A percentile compares a stretch with the other conserved stretches of the same genome.
Conservation (phyloP, 2,797 vertebrate species). For the Periophthalmus magnuspinnatus region DNA sequence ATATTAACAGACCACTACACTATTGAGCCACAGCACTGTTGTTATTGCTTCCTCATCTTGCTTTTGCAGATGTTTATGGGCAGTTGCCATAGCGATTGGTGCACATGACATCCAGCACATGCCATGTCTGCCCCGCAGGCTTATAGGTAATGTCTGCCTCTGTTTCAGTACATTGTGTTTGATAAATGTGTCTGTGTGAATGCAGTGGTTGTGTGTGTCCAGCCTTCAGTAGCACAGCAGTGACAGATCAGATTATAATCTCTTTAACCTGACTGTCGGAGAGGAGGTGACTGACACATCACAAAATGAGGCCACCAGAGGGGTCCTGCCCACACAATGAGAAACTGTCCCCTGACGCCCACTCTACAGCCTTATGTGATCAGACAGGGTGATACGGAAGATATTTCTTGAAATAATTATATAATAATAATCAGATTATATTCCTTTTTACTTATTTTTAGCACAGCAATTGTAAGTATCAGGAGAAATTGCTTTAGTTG, state of each 20-base stretch:
- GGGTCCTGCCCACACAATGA: conserved; percentile 40
- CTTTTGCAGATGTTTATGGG: conserved; percentile 53
- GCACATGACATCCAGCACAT: conserved; percentile 45
- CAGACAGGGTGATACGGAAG: conserved; percentile 5
- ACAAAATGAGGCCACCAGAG: conserved; percentile 51
- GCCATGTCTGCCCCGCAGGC: conserved; percentile 32
- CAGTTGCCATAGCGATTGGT: conserved; percentile 49
- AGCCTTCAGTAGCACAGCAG: conserved; percentile 27
- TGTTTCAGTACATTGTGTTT: conserved; percentile 43
- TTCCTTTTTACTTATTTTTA: no score
- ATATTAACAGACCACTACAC: background rate
- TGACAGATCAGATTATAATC: conserved; percentile 65
- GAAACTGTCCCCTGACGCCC: conserved; percentile 26
- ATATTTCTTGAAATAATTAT: conserved; percentile 1
- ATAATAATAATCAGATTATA: background rate
- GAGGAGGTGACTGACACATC: conserved; percentile 61
- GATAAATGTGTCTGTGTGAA: conserved; percentile 30
- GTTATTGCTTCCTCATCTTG: conserved; percentile 40
- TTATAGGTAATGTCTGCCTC: conserved; percentile 49
- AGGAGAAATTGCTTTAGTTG: background rate
- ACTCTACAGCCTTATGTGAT: conserved; percentile 12
- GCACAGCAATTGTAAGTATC: background rate
- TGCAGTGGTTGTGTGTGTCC: conserved; percentile 32
- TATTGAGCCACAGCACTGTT: background rate
- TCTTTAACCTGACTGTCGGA: conserved; percentile 59